Conservation (phyloP, 2,113 vertebrate species). For the Sebastes schlegelii region DNA sequence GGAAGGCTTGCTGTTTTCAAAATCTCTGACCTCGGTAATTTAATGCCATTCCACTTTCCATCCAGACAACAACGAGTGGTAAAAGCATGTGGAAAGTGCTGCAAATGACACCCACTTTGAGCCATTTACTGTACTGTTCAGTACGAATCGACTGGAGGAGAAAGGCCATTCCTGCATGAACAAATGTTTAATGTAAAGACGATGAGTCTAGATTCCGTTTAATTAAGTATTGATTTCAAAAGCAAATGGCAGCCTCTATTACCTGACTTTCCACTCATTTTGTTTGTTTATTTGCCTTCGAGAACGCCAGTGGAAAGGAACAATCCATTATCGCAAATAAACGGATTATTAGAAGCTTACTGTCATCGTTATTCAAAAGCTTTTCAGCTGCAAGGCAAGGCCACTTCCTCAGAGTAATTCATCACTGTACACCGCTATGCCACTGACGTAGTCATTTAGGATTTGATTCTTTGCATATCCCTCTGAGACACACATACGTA, state of each 20-base stretch:
- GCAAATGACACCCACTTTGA: conserved; percentile 39
- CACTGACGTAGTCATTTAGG: conserved; percentile 15
- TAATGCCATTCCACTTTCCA: conserved; percentile 41
- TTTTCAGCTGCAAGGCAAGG: conserved; percentile 12
- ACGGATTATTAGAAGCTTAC: conserved; percentile 4
- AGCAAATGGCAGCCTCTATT: neutral
- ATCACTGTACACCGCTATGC: neutral
- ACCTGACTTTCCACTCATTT: neutral
- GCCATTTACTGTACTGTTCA: conserved; percentile 10
- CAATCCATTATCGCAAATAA: neutral
- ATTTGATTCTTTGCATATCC: conserved; percentile 19
- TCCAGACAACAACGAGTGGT: conserved; percentile 23
- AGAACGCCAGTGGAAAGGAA: neutral
- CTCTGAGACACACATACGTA: conserved; percentile 10
- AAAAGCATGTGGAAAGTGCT: conserved; percentile 34
- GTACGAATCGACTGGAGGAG: neutral
- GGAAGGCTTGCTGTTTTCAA: neutral
- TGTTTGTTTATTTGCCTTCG: neutral
- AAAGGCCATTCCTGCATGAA: neutral
- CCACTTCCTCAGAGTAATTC: conserved; percentile 4
- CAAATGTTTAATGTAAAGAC: neutral
- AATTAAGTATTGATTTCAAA: conserved; percentile 38
- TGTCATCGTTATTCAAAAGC: neutral
- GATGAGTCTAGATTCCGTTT: conserved; percentile 1
- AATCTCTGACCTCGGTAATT: conserved; percentile 46